Conservation (phyloP, 2,797 vertebrate genomes). For the Limnodromus scolopaceus region DNA sequence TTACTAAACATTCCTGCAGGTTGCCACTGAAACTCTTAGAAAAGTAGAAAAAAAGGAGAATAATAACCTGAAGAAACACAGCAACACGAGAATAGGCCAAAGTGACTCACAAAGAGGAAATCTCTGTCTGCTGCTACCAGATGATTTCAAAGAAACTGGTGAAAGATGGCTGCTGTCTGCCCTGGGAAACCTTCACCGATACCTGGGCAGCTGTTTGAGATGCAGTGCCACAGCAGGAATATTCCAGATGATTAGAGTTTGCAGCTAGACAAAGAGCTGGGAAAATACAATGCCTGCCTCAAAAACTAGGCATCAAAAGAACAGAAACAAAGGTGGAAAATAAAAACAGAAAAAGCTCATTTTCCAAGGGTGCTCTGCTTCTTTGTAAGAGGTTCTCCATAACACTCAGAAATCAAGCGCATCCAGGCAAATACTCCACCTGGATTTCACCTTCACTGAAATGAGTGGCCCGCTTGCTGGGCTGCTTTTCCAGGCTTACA, state of each 20-base stretch:
- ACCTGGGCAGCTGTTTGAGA: neutral
- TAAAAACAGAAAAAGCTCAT: neutral
- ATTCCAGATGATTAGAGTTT: neutral
- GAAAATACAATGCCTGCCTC: neutral
- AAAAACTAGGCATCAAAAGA: neutral
- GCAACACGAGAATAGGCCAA: neutral
- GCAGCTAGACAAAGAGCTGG: neutral
- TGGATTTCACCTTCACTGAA: neutral
- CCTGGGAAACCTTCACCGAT: neutral
- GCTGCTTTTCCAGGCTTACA: neutral
- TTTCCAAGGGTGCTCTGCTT: neutral
- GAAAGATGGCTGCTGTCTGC: neutral
- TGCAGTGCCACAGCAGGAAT: neutral
- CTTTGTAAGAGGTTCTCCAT: neutral
- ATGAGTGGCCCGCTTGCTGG: rapidly evolving
- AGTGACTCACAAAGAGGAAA: neutral
- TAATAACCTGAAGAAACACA: neutral
- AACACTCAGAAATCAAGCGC: neutral
- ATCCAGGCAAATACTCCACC: neutral
- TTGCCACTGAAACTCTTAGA: neutral
- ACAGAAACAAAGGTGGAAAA: neutral
- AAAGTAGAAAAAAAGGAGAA: neutral
- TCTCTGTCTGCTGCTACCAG: neutral
- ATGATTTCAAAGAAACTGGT: neutral
- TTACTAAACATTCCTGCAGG: neutral